Evolutionary conservation across 1,140 invertebrate species (phyloP).

Genomic region (Drosophila trapezifrons): DNA sequence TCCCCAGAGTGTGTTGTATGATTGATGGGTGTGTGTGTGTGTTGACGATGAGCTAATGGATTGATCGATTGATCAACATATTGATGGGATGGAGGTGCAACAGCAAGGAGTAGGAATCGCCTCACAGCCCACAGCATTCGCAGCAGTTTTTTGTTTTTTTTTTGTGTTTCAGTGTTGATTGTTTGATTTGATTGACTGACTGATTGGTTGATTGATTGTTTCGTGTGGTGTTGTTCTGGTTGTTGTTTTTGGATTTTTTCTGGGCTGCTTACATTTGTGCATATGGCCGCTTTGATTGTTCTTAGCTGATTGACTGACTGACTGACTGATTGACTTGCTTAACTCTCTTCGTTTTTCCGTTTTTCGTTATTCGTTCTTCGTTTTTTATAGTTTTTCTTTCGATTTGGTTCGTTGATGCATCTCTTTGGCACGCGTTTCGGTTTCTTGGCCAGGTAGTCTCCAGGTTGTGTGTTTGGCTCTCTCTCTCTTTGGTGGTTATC

Average conservation of each 20-base stretch:
- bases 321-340: background rate
- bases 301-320: slow-evolving; percentile 7
- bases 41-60: slow-evolving; percentile 11
- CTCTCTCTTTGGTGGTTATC: slow-evolving; percentile 22
- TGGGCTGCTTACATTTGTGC: slow-evolving; percentile 54
- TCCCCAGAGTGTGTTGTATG: slow-evolving; percentile 22
- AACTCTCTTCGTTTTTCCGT: slow-evolving; percentile 1
- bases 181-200: slow-evolving; percentile 28
- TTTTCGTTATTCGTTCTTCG: background rate
- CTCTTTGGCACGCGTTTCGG: slow-evolving; percentile 6
- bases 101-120: slow-evolving; percentile 61
- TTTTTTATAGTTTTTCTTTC: background rate
- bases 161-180: slow-evolving; percentile 48
- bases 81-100: slow-evolving; percentile 59
- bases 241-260: slow-evolving; percentile 12
- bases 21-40: slow-evolving; percentile 15
- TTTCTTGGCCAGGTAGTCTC: slow-evolving; percentile 46
- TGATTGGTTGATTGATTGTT: slow-evolving; percentile 42
- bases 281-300: slow-evolving; percentile 52
- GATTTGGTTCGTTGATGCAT: slow-evolving; percentile 6
- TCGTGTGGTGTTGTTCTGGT: slow-evolving; percentile 33
- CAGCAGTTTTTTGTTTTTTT: slow-evolving; percentile 22
- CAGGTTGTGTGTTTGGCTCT: slow-evolving; percentile 30
- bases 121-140: slow-evolving; percentile 58
- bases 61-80: slow-evolving; percentile 40